Evolutionary conservation across 1,140 invertebrate species (phyloP), one percentile per base, ranked within the genome.

Genomic region (Calosoma granatense): DNA sequence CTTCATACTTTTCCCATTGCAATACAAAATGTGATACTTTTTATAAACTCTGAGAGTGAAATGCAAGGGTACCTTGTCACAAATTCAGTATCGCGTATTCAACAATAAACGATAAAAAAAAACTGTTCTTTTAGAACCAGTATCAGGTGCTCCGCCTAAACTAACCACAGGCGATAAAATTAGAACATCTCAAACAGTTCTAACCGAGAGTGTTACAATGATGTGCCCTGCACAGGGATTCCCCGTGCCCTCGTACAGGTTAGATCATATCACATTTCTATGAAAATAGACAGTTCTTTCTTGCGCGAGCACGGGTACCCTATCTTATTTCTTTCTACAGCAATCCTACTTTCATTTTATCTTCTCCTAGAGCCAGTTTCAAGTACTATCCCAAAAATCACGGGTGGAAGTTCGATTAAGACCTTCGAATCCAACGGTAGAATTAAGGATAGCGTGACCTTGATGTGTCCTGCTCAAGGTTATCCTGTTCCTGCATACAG

Each of bases 381-480:
- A 68, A 82, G 81, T 64, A 86, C 86, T 57, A 78, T 81, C 41
- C 88, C 88, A 22, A 86, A 85, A 72, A 80, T 91, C 68, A 84
- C 84, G 9, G 41, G 41, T 47, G 41, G 41, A 9, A 47, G 17
- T 47, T 47, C 41, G 15, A 47, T 17, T 11, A 17, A 47, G 15
- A 47, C 41, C 17, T 47, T 47, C 17, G 6, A 17, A 17, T 47
- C 41, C 3, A 47, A 76, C 64, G 64, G 65, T 55, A 61, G 63
- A 56, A 60, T 63, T 19, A 72, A 70, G 65, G 64, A 62, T 60
- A 77, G 72, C 60, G 66, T 77, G 55, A 75, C 83, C 58, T 71
- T 90, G 59, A 76, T 86, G 55, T 89, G 87, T 71, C 80, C 76
- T 23, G 79, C 76, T 15, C 77, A 80, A 65, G 78, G 77, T 30